Conservation (phyloP, 92 coral and sea anemone species). For the Palythoa heliodiscus region DNA sequence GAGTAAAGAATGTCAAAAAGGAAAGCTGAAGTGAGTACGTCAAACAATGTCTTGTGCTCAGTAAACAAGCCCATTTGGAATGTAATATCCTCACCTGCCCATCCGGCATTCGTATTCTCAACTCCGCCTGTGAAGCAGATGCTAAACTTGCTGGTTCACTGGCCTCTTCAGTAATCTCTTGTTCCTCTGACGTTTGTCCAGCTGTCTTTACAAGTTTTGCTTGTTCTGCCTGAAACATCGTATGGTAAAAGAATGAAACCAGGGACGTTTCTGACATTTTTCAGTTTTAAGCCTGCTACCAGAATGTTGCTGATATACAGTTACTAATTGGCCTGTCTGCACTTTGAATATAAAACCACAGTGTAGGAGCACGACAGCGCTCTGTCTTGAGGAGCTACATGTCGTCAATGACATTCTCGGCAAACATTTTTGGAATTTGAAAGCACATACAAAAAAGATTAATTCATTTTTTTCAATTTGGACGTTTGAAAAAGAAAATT, state of each 20-base stretch:
- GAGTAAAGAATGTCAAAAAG: background rate
- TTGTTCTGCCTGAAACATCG: slow-evolving; percentile 45
- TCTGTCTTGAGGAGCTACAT: no score
- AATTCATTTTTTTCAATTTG: no score
- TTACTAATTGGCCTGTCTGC: no score
- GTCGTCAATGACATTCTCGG: no score
- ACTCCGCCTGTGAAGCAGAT: slow-evolving; percentile 49
- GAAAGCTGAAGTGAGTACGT: background rate
- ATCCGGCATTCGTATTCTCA: slow-evolving; percentile 81
- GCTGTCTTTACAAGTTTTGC: slow-evolving; percentile 54
- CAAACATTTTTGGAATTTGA: no score
- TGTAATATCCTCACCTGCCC: slow-evolving; percentile 62
- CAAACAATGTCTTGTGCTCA: no score
- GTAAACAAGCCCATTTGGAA: background rate
- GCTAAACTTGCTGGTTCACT: slow-evolving; percentile 23
- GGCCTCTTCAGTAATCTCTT: background rate
- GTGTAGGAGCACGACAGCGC: no score
- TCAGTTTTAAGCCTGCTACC: no score
- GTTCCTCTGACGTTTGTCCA: slow-evolving; percentile 50
- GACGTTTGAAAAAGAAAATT: no score
- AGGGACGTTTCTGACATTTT: background rate
- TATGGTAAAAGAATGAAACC: background rate
- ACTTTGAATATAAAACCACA: no score
- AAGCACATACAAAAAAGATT: no score
- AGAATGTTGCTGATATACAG: no score